Conservation (phyloP, 2,113 vertebrate genomes). For the Hassar affinis region DNA sequence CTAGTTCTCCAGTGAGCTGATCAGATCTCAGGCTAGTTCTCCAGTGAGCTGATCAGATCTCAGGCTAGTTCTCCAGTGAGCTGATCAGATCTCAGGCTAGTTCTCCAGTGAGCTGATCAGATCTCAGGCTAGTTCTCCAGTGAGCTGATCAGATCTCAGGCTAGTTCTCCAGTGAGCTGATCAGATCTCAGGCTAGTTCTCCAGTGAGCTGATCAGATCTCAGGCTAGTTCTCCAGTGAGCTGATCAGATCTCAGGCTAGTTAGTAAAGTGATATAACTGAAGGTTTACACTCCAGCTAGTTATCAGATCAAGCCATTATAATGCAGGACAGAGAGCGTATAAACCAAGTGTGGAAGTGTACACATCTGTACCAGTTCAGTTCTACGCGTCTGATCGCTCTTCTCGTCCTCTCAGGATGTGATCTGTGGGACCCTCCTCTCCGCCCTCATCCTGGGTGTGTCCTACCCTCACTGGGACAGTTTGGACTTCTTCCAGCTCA, state of each 20-base stretch:
- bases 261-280: background rate
- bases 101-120: too few species aligned
- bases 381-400: background rate
- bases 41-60: too few species aligned
- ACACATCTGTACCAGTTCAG: background rate
- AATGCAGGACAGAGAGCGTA: background rate
- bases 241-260: background rate
- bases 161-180: background rate
- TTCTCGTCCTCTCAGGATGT: slow-evolving; percentile 81
- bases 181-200: background rate
- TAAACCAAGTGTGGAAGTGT: background rate
- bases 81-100: too few species aligned
- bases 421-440: slow-evolving; percentile 80
- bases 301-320: background rate
- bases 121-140: background rate
- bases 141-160: background rate
- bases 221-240: background rate
- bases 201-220: background rate
- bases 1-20: too few species aligned
- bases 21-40: too few species aligned
- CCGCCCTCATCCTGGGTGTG: slow-evolving; percentile 68
- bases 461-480: slow-evolving; percentile 83
- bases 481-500: slow-evolving; percentile 81
- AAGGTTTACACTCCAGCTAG: background rate
- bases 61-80: too few species aligned